Evolutionary conservation across 2,797 vertebrate species (phyloP), one percentile per base, ranked within the genome.

Genomic region (Balearica regulorum): DNA sequence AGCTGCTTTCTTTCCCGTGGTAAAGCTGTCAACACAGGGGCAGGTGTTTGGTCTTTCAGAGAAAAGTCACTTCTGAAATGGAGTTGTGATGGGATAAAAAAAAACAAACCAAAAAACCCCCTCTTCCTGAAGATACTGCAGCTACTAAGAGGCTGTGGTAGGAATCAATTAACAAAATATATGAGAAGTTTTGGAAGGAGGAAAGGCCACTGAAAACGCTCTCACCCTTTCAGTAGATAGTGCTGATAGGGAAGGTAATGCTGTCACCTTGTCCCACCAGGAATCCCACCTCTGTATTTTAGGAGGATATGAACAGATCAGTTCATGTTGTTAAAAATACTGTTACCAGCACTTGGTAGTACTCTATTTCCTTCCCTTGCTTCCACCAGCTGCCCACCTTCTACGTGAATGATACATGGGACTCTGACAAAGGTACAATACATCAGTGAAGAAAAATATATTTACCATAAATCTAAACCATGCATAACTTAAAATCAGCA

Each of bases 61-160:
- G 31, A n/a, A 69, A 90, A 81, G 16, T 58, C 46, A 64, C 39
- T 90, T 78, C n/a, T 25, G 37, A 95, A 95, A 79, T 15, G 9
- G 44, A 87, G 25, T 46, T 85, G 33, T 24, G 43, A 68, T 53
- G 11, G 16, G n/a, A 76, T 41, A 51, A 66, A 39, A 51, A 66
- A 39, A 72, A 87, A 41, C 13, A 61, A 68, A 33, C 6, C 2
- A 2, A 22, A 57, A 28, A 9, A 0, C 0, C 0, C 0, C 7
- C 9, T 87, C 28, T 70, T 87, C 39, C 69, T 57, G 39, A 77
- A 54, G 28, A 78, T 29, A 57, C n/a, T 43, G 12, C 28, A 66
- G 20, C 44, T 80, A 28, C 35, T 66, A 43, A 66, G 69, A 92
- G 13, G 35, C 28, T 84, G 58, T 25, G 20, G 41, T 33, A 92